Evolutionary conservation across 2,113 vertebrate genomes (phyloP).

Genomic region (Chaenocephalus aceratus): DNA sequence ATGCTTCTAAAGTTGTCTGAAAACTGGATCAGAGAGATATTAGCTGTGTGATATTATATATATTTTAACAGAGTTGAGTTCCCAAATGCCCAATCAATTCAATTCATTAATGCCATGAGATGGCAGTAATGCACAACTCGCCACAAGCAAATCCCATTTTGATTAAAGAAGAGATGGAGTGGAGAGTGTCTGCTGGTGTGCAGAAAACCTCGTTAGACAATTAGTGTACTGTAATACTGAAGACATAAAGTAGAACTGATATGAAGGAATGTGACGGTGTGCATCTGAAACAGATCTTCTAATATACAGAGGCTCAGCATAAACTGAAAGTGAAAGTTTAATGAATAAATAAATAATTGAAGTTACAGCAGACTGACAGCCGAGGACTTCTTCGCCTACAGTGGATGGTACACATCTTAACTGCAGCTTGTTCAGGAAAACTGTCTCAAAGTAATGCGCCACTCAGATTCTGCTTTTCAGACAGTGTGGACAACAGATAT

Average conservation of each 20-base stretch:
- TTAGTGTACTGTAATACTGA: background rate
- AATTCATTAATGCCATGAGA: background rate
- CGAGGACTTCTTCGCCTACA: constrained; percentile 28
- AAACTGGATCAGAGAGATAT: background rate
- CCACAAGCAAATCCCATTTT: background rate
- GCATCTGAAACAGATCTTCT: constrained; percentile 34
- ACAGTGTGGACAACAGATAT: background rate
- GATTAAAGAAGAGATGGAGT: no score
- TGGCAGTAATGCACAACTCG: constrained; percentile 1
- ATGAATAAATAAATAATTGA: constrained; percentile 52
- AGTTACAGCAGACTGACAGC: constrained; percentile 33
- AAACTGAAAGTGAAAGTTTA: constrained; percentile 49
- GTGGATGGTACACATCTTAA: background rate
- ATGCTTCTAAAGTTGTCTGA: background rate
- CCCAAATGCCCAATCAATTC: background rate
- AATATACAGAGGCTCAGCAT: constrained; percentile 34
- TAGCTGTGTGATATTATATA: background rate
- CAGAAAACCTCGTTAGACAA: background rate
- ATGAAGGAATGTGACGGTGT: constrained; percentile 5
- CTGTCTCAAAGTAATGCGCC: constrained; percentile 31
- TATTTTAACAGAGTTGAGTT: background rate
- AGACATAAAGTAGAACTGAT: background rate
- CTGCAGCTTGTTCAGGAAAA: constrained; percentile 41
- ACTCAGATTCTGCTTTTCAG: constrained; percentile 27
- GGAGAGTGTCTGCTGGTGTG: no score